Evolutionary conservation across 2,888 invertebrate species (phyloP).

Genomic region (Thyatira batis): DNA sequence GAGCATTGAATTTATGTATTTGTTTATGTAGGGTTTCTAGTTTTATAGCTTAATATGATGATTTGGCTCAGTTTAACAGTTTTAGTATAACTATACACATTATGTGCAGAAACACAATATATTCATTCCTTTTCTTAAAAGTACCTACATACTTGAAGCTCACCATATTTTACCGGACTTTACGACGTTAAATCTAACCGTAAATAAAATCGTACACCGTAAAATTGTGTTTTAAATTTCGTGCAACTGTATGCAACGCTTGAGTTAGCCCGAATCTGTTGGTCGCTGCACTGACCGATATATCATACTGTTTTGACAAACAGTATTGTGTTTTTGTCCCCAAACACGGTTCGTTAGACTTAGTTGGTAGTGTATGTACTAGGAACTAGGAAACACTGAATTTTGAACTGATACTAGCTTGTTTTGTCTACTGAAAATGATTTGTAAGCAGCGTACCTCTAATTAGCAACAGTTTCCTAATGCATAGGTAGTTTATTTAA

Average conservation of each 20-base stretch:
- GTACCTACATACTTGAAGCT: background rate
- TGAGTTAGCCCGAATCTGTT: conserved; percentile 54
- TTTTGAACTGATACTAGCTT: conserved; percentile 3
- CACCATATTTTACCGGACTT: background rate
- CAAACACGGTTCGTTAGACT: conserved; percentile 44
- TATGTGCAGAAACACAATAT: too few relatives aligned
- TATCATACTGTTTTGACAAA: conserved; percentile 68
- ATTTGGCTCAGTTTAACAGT: too few relatives aligned
- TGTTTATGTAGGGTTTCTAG: too few relatives aligned
- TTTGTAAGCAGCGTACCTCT: background rate
- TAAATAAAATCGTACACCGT: conserved; percentile 47
- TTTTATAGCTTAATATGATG: too few relatives aligned
- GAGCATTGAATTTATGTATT: too few relatives aligned
- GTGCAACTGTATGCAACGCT: conserved; percentile 52
- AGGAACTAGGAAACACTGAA: background rate
- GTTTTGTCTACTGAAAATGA: conserved; percentile 1
- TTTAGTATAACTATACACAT: too few relatives aligned
- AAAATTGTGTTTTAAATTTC: conserved; percentile 63
- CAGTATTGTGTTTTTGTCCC: conserved; percentile 60
- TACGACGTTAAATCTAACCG: conserved; percentile 17
- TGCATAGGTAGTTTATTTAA: too few relatives aligned
- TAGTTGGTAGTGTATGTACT: conserved; percentile 20
- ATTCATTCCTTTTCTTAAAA: too few relatives aligned
- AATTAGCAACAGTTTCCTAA: too few relatives aligned
- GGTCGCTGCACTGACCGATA: conserved; percentile 47